Evolutionary conservation across 2,113 vertebrate species (phyloP), one percentile per base, ranked within the genome.

Genomic region (Halichoeres trimaculatus): DNA sequence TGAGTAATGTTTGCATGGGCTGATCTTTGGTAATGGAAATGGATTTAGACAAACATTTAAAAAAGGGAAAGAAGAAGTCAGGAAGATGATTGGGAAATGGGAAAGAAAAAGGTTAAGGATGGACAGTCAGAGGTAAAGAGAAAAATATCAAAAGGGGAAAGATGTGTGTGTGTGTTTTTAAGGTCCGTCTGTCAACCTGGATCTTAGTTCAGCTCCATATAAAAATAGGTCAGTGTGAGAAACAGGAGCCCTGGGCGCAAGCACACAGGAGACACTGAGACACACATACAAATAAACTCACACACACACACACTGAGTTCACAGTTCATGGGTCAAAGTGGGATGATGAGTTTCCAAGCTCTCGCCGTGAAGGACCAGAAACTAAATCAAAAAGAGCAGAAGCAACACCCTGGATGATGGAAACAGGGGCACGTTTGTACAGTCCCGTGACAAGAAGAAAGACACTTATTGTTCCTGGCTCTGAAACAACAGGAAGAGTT

Each of bases 151-250:
- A 19, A 8, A 34, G 24, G 30, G 52, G 16, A 19, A 8, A 34
- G 7, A 14, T 17, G 22, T 13, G 13, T 43, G 6, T 14, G 0
- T 50, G 48, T 47, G 61, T 54, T n/a, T n/a, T n/a, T n/a, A n/a
- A n/a, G n/a, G 61, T 77, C 62, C 9, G 24, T 76, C 74, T 76
- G 76, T 80, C 87, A 84, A 64, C 67, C 76, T 84, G 76, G 81
- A 87, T 89, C 74, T 84, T 40, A 78, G 69, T 80, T 85, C 72
- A 77, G 55, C 69, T 78, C 58, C 60, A 48, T 22, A 85, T 70
- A 86, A 86, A 85, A 86, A 85, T 86, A 85, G 83, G 83, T 90
- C 85, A 85, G 81, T 60, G 80, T 51, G 19, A 72, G 83, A 87
- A 88, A 90, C 78, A 85, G 70, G 81, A 85, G 81, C 72, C 60